phyloP scores from a whole-genome alignment of 2,888 invertebrate genomes.

The Chrysolina oricalcia region DNA sequence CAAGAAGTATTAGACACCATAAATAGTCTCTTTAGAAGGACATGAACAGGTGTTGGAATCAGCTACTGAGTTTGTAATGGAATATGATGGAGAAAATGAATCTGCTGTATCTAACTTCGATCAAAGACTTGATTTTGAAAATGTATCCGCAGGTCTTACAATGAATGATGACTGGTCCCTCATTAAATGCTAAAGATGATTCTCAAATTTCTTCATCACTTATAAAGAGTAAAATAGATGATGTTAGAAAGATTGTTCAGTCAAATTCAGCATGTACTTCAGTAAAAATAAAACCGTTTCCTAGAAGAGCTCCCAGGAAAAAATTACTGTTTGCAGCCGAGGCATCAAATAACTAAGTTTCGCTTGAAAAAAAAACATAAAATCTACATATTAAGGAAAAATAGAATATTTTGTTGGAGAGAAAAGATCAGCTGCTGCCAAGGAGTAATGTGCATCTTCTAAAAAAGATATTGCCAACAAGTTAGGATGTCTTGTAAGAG shows the following conservation, averaged over 20 bases:
- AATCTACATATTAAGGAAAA: too few relatives aligned
- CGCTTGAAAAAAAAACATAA: too few relatives aligned
- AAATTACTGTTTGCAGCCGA: constrained; percentile 19
- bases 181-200: background rate
- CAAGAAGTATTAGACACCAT: constrained; percentile 13
- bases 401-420: background rate
- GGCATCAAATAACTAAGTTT: too few relatives aligned
- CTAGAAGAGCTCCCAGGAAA: constrained; percentile 18
- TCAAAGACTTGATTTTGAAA: too few relatives aligned
- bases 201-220: background rate
- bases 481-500: background rate
- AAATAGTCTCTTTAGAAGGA: constrained; percentile 2
- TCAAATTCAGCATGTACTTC: background rate
- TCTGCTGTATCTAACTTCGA: background rate
- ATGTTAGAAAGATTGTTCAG: background rate
- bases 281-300: background rate
- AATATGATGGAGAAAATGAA: background rate
- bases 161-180: too few relatives aligned
- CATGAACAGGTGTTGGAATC: constrained; percentile 7
- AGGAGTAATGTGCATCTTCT: background rate
- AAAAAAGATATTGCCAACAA: constrained; percentile 6
- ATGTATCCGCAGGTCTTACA: background rate
- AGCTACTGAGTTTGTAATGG: too few relatives aligned
- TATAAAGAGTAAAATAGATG: too few relatives aligned
- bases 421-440: constrained; percentile 4